Base-by-base conservation (phyloP, 1,140 invertebrate species). In the Sipha flava region DNA sequence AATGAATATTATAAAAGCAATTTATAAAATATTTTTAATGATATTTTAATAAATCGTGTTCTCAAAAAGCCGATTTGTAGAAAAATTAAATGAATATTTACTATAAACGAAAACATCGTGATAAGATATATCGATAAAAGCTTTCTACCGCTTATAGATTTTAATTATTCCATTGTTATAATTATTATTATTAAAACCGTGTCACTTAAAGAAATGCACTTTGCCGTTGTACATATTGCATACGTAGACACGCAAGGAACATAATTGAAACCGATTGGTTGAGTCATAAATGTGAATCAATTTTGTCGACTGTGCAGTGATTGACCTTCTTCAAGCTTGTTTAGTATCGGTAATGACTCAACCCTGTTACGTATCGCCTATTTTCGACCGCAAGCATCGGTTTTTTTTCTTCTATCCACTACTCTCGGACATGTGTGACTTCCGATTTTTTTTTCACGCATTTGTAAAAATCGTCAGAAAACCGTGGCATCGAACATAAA, bases 301-400 rank as follows among this genome's bases (percentile, higher is more conserved):
- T 70, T 70, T 70, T n/a, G 16, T 70, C 16, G 43, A 70, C 26
- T 43, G 6, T 43, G 6, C 10, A 45, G 43, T 29, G 43, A 70
- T 26, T 70, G 66, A 70, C 66, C 66, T 70, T 70, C 66, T 47
- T 68, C 31, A 45, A 31, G n/a, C 16, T 18, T 29, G 1, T 34
- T 37, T 62, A 62, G 31, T 62, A 37, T 62, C 10, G 47, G 43
- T 47, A 70, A 70, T 70, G 66, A 47, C 66, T 70, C 66, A 70
- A 70, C 66, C 23, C 40, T 47, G 14, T 29, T 47, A 70, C 40
- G 66, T 45, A 70, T 16, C 14, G 26, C 23, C 66, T 70, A 47
- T 70, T 70, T 70, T 70, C 16, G 10, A 70, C 40, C 66, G 18
- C 23, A 29, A 70, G 16, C n/a, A 47, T 45, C 16, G 23, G 1